A percentile compares a stretch with the other conserved stretches of the same genome.
Conservation (phyloP, 2,888 invertebrate genomes). For the Brenthis hecate region DNA sequence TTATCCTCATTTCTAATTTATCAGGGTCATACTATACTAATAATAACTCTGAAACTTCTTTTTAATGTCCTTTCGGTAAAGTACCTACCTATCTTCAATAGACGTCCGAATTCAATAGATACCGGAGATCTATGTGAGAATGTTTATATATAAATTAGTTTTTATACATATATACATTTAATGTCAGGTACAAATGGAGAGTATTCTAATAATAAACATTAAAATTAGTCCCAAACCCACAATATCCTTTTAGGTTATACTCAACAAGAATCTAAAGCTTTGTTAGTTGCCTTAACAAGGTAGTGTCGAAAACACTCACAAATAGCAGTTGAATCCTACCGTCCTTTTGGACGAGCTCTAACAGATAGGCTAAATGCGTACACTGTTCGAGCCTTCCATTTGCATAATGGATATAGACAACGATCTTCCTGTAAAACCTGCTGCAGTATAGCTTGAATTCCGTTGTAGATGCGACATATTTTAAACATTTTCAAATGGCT, state of each 20-base stretch:
- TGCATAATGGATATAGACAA: slow-evolving; percentile 71
- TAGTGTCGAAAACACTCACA: slow-evolving; percentile 28
- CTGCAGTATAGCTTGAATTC: slow-evolving; percentile 48
- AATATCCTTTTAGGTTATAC: neutral
- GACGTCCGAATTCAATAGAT: too few species aligned
- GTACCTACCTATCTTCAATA: too few species aligned
- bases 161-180: too few species aligned
- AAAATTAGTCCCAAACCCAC: neutral
- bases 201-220: too few species aligned
- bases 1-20: too few species aligned
- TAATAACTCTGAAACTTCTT: too few species aligned
- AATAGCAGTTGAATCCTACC: slow-evolving; percentile 26
- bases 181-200: too few species aligned
- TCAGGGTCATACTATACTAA: too few species aligned
- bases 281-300: slow-evolving; percentile 18
- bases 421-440: slow-evolving; percentile 56
- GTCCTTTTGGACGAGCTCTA: slow-evolving; percentile 42
- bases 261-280: slow-evolving; percentile 11
- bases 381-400: slow-evolving; percentile 61
- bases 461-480: neutral
- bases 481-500: slow-evolving; percentile 50
- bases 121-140: too few species aligned
- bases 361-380: slow-evolving; percentile 71
- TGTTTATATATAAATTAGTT: too few species aligned
- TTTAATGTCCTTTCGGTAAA: too few species aligned